Evolutionary conservation across 1,140 invertebrate genomes (phyloP).

Genomic region (Copidosoma floridanum): DNA sequence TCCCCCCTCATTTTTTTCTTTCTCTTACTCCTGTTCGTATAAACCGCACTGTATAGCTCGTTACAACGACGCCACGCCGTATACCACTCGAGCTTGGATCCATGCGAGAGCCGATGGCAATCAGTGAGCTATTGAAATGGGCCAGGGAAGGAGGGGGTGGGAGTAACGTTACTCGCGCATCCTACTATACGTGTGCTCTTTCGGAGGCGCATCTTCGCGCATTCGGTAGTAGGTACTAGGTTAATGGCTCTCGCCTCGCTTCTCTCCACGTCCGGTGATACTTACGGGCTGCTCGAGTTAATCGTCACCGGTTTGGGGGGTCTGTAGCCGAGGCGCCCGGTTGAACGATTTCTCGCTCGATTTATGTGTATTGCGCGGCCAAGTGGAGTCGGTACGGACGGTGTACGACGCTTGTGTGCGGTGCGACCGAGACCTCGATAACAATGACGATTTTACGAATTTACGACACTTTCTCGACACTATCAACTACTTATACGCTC

Average conservation of each 20-base stretch:
- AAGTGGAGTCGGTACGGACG: too few relatives aligned
- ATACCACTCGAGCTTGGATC: not conserved
- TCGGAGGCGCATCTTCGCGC: too few relatives aligned
- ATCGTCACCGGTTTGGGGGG: not conserved
- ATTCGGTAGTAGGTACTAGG: too few relatives aligned
- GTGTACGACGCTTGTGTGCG: too few relatives aligned
- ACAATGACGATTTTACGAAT: conserved; percentile 3
- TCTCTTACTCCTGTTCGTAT: too few relatives aligned
- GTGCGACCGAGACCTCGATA: not conserved
- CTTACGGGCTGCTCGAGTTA: not conserved
- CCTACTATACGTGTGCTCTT: too few relatives aligned
- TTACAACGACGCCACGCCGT: not conserved
- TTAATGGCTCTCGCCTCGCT: too few relatives aligned
- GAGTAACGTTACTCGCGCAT: too few relatives aligned
- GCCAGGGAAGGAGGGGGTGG: too few relatives aligned
- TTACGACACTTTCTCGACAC: conserved; percentile 1
- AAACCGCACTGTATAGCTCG: too few relatives aligned
- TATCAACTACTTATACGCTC: not conserved
- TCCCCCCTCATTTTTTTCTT: too few relatives aligned
- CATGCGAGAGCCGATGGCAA: conserved; percentile 2
- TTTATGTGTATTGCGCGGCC: conserved; percentile 2
- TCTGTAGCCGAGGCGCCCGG: not conserved
- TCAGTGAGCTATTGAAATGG: conserved; percentile 9
- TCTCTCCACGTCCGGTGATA: too few relatives aligned
- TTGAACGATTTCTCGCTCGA: not conserved